Percentiles rank a stretch among this genome's conserved stretches.
phyloP scores from a whole-genome alignment of 1,140 invertebrate genomes.

The Epicauta chinensis region DNA sequence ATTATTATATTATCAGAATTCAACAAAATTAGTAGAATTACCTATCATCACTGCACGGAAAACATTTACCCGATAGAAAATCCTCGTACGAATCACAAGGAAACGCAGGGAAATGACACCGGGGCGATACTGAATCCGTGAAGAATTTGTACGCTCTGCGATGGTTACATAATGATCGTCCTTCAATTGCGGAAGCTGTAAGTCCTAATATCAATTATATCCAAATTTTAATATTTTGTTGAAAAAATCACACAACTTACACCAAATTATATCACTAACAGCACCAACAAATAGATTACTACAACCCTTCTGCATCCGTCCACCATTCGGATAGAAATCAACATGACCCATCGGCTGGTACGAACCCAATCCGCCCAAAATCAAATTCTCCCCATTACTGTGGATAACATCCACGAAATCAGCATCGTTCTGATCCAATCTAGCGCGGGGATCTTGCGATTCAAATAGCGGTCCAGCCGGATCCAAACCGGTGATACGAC shows the following conservation, averaged over 20 bases:
- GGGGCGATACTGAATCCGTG: conserved; percentile 84
- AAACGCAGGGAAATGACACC: conserved; percentile 84
- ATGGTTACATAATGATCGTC: conserved; percentile 85
- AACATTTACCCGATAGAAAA: conserved; percentile 69
- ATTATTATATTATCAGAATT: no score
- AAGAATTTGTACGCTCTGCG: conserved; percentile 88
- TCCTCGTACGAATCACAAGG: conserved; percentile 80
- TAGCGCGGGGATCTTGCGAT: conserved; percentile 71
- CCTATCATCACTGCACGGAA: conserved; percentile 53
- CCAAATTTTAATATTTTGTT: neutral
- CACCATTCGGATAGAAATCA: conserved; percentile 89
- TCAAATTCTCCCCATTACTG: conserved; percentile 83
- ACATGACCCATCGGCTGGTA: conserved; percentile 85
- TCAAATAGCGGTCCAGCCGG: conserved; percentile 87
- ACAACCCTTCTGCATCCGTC: conserved; percentile 80
- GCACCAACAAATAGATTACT: conserved; percentile 80
- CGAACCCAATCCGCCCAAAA: conserved; percentile 75
- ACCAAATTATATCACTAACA: conserved; percentile 84
- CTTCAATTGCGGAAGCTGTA: conserved; percentile 65
- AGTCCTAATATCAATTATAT: conserved; percentile 2
- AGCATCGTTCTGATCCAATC: conserved; percentile 79
- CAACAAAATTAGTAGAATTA: no score
- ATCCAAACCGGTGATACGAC: conserved; percentile 84
- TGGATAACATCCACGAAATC: conserved; percentile 93
- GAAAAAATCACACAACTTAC: conserved; percentile 49